Evolutionary conservation across 2,113 vertebrate species (phyloP).

Genomic region (Brevimyrus niger): DNA sequence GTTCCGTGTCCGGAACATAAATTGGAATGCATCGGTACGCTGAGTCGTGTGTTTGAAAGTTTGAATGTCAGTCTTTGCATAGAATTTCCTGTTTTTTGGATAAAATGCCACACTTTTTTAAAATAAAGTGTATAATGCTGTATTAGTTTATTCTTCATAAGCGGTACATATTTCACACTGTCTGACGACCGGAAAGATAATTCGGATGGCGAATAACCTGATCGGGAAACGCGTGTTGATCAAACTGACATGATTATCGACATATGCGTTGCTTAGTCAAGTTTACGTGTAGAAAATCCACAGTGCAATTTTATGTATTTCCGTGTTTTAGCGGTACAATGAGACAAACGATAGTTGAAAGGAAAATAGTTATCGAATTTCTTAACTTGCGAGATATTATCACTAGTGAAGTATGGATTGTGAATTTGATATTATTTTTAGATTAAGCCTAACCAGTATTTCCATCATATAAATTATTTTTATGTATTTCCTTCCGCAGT

Average conservation of each 20-base stretch:
- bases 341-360: neutral
- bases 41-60: neutral
- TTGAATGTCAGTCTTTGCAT: neutral
- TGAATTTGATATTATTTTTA: neutral
- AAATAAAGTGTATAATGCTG: neutral
- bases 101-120: neutral
- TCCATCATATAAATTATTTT: neutral
- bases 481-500: neutral
- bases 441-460: neutral
- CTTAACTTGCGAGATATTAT: neutral
- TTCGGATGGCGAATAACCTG: neutral
- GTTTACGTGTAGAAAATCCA: neutral
- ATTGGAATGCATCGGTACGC: neutral
- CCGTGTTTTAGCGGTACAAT: neutral
- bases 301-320: neutral
- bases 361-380: neutral
- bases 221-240: neutral
- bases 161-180: neutral
- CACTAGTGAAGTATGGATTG: neutral
- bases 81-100: neutral
- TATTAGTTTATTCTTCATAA: neutral
- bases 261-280: neutral
- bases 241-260: neutral
- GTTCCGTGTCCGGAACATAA: neutral
- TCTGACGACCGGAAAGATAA: neutral